A percentile compares a stretch with the other conserved stretches of the same genome.
Conservation (phyloP, 1,140 invertebrate genomes). For the Drosophila serrata region DNA sequence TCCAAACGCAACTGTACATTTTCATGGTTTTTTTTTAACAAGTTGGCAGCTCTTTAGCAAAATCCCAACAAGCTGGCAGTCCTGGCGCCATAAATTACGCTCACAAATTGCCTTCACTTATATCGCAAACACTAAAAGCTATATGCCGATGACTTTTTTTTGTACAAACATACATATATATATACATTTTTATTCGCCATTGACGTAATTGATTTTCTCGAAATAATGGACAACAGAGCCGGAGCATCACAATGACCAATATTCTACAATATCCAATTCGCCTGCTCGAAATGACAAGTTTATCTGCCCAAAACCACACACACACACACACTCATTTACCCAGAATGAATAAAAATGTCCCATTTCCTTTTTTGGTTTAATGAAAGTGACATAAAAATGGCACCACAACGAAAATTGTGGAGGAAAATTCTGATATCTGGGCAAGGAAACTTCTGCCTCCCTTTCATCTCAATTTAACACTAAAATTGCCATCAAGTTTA, state of each 20-base stretch:
- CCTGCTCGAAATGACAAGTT: constrained; percentile 36
- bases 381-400: constrained; percentile 45
- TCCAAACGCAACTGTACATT: background rate
- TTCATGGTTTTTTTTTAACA: background rate
- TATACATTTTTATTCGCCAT: constrained; percentile 29
- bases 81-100: background rate
- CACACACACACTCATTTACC: background rate
- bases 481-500: constrained; percentile 57
- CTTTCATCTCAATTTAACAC: constrained; percentile 19
- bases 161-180: constrained; percentile 5
- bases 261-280: constrained; percentile 38
- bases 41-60: background rate
- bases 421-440: constrained; percentile 3
- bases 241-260: constrained; percentile 36
- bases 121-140: constrained; percentile 13
- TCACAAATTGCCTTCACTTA: constrained; percentile 19
- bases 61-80: background rate
- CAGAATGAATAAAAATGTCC: constrained; percentile 14
- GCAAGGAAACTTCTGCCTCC: background rate
- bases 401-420: constrained; percentile 11
- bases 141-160: constrained; percentile 9
- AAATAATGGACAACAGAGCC: constrained; percentile 34
- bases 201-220: constrained; percentile 51
- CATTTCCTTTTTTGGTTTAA: constrained; percentile 48
- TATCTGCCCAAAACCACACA: constrained; percentile 34